phyloP scores from a whole-genome alignment of 2,113 vertebrate species.

The Vireo altiloquus region DNA sequence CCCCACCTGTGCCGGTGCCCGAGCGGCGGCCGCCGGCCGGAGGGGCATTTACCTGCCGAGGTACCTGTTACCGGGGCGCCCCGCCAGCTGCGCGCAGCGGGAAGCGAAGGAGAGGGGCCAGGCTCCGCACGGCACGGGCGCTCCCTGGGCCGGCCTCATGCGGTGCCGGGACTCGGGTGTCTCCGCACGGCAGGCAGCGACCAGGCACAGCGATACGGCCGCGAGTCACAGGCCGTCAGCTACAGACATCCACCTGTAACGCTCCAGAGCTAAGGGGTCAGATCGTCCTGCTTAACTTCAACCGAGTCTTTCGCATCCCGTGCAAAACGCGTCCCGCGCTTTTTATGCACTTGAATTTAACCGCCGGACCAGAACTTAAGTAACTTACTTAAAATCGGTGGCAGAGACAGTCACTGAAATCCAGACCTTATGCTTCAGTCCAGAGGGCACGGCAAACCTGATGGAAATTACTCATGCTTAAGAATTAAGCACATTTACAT shows the following conservation, averaged over 20 bases:
- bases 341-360: not conserved
- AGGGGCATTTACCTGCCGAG: not conserved
- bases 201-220: not conserved
- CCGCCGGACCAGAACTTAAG: not conserved
- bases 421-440: not conserved
- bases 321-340: not conserved
- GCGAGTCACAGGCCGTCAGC: not conserved
- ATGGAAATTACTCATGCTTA: not conserved
- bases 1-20: not conserved
- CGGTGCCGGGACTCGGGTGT: not conserved
- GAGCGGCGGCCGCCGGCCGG: not conserved
- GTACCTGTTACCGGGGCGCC: not conserved
- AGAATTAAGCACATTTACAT: not conserved
- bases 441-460: not conserved
- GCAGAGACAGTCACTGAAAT: not conserved
- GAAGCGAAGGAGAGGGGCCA: not conserved
- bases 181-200: not conserved
- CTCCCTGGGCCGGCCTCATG: not conserved
- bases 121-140: not conserved
- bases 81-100: not conserved
- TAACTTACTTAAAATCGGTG: not conserved
- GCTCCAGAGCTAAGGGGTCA: not conserved
- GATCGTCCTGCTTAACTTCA: not conserved
- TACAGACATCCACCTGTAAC: not conserved
- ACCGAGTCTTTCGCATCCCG: rapidly evolving